A percentile compares a stretch with the other conserved stretches of the same genome.
These are phyloP conservation scores for Rhinogobio ventralis DNA, from an alignment of 2,797 vertebrate genomes.

Conservation along the genomic window DNA sequence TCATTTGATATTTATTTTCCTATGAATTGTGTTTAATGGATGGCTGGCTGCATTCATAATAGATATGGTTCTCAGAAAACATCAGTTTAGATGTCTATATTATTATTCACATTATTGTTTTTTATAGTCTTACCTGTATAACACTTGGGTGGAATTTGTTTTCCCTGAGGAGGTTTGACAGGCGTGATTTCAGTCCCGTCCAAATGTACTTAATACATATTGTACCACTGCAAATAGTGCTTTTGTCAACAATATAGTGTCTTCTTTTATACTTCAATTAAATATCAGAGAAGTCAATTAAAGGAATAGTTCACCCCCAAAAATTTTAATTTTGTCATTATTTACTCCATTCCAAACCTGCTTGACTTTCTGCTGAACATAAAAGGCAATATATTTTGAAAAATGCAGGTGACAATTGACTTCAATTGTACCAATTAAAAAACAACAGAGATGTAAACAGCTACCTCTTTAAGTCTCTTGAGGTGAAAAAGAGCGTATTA, in stretches of 20 bases:
- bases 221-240: background rate
- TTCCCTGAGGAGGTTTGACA: background rate
- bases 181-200: background rate
- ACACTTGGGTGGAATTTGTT: background rate
- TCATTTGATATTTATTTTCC: slow-evolving; percentile 18
- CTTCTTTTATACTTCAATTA: background rate
- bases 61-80: background rate
- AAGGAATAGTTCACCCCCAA: background rate
- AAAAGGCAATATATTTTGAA: background rate
- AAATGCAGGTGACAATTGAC: background rate
- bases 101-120: background rate
- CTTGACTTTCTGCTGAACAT: background rate
- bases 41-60: slow-evolving; percentile 25
- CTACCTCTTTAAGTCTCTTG: background rate
- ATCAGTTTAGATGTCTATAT: background rate
- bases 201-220: too few relatives aligned
- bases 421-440: background rate
- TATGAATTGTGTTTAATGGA: slow-evolving; percentile 31
- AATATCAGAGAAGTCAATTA: too few relatives aligned
- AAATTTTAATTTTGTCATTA: background rate
- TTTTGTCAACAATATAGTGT: background rate
- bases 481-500: background rate
- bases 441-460: too few relatives aligned
- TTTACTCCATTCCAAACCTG: background rate
- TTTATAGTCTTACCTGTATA: background rate